Base-by-base conservation (phyloP, 2,888 invertebrate species). In the Chloroclysta siterata region DNA sequence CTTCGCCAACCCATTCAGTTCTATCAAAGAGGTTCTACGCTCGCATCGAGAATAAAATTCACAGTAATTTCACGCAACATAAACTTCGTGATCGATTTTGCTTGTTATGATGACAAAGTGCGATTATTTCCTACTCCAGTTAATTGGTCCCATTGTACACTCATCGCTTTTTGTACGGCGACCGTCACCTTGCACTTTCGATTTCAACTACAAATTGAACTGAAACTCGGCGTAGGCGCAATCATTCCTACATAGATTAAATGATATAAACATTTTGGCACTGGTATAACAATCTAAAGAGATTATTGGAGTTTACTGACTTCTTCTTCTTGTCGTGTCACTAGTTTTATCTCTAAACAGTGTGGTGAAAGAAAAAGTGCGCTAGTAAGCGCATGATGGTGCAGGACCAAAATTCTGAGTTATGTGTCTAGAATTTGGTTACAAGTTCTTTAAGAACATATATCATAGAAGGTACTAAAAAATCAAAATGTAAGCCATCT, bases 31-130 rank as follows among this genome's bases (percentile, higher is more conserved):
- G 47, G 42, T 47, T 54, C 44, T 33, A 51, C 13, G 14, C 74
- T 78, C 73, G 75, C 64, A 75, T 78, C 73, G 58, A 73, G 65
- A 79, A 80, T 82, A 84, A 80, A 75, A 75, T 66, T 77, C 75
- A 79, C 79, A 80, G 78, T 83, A 91, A 93, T 93, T 93, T 93
- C 91, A 92, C 92, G 92, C 89, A 87, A 84, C 85, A 82, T 82
- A 87, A 88, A 88, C 87, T 87, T 78, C 82, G 87, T 84, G 88
- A 86, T 81, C 80, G 72, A 63, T 89, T 91, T 90, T 90, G 83
- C 75, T 73, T 83, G 77, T 86, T 88, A 87, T 88, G 87, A 89
- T 88, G 87, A 84, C 88, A 84, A 85, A 86, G 82, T 51, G 11
- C 60, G 65, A 65, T 65, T 80, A 85, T 87, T 90, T 89, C 89